phyloP scores from a whole-genome alignment of 2,797 vertebrate species.

The Syngnathus rostellatus region DNA sequence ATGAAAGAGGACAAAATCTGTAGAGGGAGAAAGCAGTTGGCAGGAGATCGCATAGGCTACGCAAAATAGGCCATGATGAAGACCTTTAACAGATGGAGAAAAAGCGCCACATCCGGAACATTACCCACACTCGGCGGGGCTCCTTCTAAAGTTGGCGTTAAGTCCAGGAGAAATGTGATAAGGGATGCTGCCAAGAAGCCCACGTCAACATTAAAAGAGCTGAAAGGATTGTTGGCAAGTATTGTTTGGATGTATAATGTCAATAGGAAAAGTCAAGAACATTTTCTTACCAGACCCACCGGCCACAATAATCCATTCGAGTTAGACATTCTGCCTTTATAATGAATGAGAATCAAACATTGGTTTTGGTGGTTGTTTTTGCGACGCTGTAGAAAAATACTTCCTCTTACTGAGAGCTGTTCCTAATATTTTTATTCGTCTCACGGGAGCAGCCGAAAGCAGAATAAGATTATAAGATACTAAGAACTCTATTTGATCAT shows the following conservation, averaged over 20 bases:
- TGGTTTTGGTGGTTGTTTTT: no score
- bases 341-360: no score
- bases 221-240: conserved; percentile 4
- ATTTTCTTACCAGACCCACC: no score
- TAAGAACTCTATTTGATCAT: no score
- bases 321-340: no score
- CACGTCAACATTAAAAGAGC: conserved; percentile 5
- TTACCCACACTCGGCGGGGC: not conserved
- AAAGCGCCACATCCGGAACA: not conserved
- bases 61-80: not conserved
- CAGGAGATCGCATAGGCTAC: not conserved
- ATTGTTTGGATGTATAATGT: not conserved
- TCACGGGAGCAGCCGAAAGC: no score
- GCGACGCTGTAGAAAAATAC: no score
- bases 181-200: conserved; percentile 10
- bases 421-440: no score
- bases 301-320: no score
- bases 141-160: conserved; percentile 1
- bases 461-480: no score
- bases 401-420: no score
- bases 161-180: conserved; percentile 7
- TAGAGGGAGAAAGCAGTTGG: not conserved
- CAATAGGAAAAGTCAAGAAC: not conserved
- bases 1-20: not conserved
- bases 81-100: conserved; percentile 5